Base-by-base conservation (phyloP, 1,140 invertebrate genomes). In the Eriocheir sinensis region DNA sequence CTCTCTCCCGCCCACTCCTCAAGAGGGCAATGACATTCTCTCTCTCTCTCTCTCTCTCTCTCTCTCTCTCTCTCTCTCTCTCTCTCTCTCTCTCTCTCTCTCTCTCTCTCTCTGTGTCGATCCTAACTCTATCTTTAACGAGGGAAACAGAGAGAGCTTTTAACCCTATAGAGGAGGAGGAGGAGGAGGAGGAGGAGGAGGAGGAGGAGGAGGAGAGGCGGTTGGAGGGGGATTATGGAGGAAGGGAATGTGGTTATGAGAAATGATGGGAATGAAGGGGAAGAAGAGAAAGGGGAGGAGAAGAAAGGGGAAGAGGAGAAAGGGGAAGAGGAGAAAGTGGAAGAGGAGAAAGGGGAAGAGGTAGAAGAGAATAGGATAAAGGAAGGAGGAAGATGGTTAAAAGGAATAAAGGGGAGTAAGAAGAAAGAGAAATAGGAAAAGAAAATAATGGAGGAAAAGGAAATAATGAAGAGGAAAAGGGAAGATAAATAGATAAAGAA, bases 81-180 rank as follows among this genome's bases (percentile, higher is more conserved):
- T 85, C 83, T 38, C 34, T 86, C 83, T 86, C 83, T 40, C 36
- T 40, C 83, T 40, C 34, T 86, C 40, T 86, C 60, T 72, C 60
- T 72, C 60, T 72, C 60, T 72, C 60, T 72, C 60, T 72, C 60
- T 72, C 60, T 72, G 21, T 72, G 21, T 72, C 60, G 27, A 3
- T 72, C 4, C 60, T 72, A 21, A 6, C 60, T 72, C 27, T 72
- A 21, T 72, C 60, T 72, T 2, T 72, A 72, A n/a, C 60, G 60
- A 72, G 21, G n/a, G 60, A 8, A n/a, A n/a, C 27, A n/a, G 48
- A 21, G 48, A 17, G 21, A 17, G 21, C 60, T 72, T 72, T 72
- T 72, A 72, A 72, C 60, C n/a, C 60, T 72, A 72, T 72, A n/a
- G 60, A n/a, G 27, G 21, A 4, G 21, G 27, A n/a, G 60, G 27